A percentile compares a stretch with the other conserved stretches of the same genome.
Conservation (phyloP, 2,113 vertebrate genomes). For the Xiphophorus maculatus region DNA sequence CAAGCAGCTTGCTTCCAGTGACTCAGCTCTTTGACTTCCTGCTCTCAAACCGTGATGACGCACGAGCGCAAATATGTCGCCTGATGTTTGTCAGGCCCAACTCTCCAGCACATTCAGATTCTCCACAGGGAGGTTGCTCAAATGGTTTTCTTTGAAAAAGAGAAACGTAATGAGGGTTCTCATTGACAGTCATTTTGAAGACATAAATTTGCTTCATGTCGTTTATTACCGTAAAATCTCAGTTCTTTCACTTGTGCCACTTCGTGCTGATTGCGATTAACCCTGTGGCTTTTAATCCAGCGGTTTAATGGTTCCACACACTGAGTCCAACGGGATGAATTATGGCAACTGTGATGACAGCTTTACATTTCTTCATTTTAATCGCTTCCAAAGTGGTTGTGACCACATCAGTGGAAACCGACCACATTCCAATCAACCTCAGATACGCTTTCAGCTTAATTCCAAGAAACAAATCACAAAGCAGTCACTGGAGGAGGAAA, state of each 20-base stretch:
- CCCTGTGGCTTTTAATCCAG: neutral
- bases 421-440: neutral
- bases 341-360: neutral
- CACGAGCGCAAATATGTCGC: slow-evolving; percentile 21
- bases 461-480: neutral
- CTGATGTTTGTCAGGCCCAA: slow-evolving; percentile 7
- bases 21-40: slow-evolving; percentile 40
- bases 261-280: neutral
- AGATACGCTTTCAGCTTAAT: neutral
- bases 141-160: slow-evolving; percentile 1
- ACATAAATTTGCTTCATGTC: neutral
- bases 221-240: neutral
- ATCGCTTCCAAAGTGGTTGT: neutral
- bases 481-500: neutral
- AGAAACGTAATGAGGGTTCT: slow-evolving; percentile 10
- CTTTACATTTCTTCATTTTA: neutral
- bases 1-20: slow-evolving; percentile 25
- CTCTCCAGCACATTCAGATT: slow-evolving; percentile 2
- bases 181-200: neutral
- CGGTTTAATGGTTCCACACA: neutral
- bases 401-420: slow-evolving; percentile 7
- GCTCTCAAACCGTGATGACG: slow-evolving; percentile 22
- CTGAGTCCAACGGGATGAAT: neutral
- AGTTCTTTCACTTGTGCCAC: neutral
- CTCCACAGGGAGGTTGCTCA: neutral